Base-by-base conservation (phyloP, 2,797 vertebrate genomes). In the Anableps anableps region DNA sequence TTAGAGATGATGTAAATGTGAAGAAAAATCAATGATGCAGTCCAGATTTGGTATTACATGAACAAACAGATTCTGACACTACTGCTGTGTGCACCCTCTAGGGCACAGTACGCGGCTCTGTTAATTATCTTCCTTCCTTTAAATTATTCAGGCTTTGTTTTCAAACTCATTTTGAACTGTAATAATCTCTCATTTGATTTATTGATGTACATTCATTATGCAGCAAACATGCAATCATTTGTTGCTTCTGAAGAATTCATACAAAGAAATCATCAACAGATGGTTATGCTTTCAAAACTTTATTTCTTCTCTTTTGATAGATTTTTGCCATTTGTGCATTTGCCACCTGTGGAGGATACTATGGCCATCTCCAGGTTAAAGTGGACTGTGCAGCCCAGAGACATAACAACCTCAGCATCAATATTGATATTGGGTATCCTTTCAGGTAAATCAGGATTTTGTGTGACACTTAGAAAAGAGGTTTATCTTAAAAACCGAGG, bases 251-350 rank as follows among this genome's bases (percentile, higher is more conserved):
- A 43, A 58, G 64, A 34, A 53, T 77, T 2, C 14, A 36, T 21
- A 45, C 29, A 5, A 72, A 71, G 66, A 0, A 71, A 60, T 66
- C 9, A 53, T 76, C 6, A 84, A 73, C 0, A 34, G 21, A 34
- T 76, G 16, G 0, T 73, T 29, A 78, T 76, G 1, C 36, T 68
- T 68, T 68, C 34, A 68, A 43, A 41, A 70, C 5, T 2, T 50
- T 79, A 50, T n/a, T 2, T 85, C 47, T 87, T 89, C 88, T 79
- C 31, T 88, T 85, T 93, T 82, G 17, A 73, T 93, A 99, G 99
- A 97, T 99, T 96, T 99, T 99, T 97, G 98, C 99, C 94, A 97
- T 99, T 95, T 99, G 99, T 97, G 99, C 98, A 81, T 99, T 99
- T 96, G 97, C 98, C 97, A 99, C 98, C 98, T 99, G 99, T 93